Evolutionary conservation across 2,113 vertebrate species (phyloP).

Genomic region (Gasterosteus aculeatus): DNA sequence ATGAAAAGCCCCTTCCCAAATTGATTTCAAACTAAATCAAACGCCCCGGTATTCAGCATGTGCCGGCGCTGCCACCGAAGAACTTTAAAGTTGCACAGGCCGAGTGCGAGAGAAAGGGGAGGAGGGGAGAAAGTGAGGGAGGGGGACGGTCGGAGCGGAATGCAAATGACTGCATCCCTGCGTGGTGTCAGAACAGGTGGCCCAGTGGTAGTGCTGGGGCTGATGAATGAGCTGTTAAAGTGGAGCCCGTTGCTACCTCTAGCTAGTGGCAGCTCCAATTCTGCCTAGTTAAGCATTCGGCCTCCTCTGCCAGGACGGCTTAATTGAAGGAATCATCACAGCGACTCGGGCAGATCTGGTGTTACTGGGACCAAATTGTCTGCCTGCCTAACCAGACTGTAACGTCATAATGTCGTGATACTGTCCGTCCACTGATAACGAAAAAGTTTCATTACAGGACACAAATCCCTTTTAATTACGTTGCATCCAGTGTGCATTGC

Average conservation of each 20-base stretch:
- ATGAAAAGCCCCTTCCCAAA: slow-evolving; percentile 82
- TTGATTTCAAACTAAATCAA: slow-evolving; percentile 83
- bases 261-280: slow-evolving; percentile 78
- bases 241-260: slow-evolving; percentile 76
- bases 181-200: slow-evolving; percentile 79
- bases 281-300: slow-evolving; percentile 79
- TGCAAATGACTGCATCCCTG: slow-evolving; percentile 73
- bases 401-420: slow-evolving; percentile 63
- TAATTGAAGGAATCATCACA: slow-evolving; percentile 80
- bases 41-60: slow-evolving; percentile 77
- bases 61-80: slow-evolving; percentile 68
- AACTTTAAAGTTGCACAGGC: slow-evolving; percentile 74
- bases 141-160: slow-evolving; percentile 66
- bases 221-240: slow-evolving; percentile 82
- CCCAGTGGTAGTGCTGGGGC: slow-evolving; percentile 70
- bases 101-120: slow-evolving; percentile 41
- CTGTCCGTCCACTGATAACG: slow-evolving; percentile 55
- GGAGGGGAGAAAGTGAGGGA: slow-evolving; percentile 7
- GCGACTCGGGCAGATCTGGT: slow-evolving; percentile 69
- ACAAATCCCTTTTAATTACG: slow-evolving; percentile 44
- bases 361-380: slow-evolving; percentile 66
- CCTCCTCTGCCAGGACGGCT: slow-evolving; percentile 72
- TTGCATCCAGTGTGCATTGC: slow-evolving; percentile 29
- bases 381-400: slow-evolving; percentile 63
- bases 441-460: slow-evolving; percentile 51